Conservation (phyloP, 2,888 invertebrate genomes). For the Meloe dianella region DNA sequence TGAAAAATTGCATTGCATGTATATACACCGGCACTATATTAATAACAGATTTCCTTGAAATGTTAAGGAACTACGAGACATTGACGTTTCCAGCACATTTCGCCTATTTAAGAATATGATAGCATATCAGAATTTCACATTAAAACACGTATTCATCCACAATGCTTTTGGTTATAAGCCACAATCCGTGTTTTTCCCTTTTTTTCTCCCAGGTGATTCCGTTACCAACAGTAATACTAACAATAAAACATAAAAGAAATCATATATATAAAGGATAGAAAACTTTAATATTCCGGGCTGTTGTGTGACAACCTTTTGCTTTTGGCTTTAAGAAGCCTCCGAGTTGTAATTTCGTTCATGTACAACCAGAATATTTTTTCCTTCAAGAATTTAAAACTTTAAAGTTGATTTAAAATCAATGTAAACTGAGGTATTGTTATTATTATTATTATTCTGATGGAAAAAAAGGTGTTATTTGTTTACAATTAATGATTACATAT, state of each 20-base stretch:
- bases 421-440: too few relatives aligned
- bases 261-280: background rate
- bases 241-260: slow-evolving; percentile 12
- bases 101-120: background rate
- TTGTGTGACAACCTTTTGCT: slow-evolving; percentile 1
- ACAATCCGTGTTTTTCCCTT: background rate
- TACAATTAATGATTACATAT: too few relatives aligned
- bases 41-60: slow-evolving; percentile 18
- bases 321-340: background rate
- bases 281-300: background rate
- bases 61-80: slow-evolving; percentile 13
- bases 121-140: background rate
- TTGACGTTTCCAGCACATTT: slow-evolving; percentile 20
- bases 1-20: slow-evolving; percentile 20
- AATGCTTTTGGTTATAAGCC: background rate
- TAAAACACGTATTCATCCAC: background rate
- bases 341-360: background rate
- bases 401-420: background rate
- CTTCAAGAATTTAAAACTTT: background rate
- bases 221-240: background rate
- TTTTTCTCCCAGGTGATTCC: background rate
- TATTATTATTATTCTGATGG: background rate
- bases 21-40: slow-evolving; percentile 18
- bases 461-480: background rate
- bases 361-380: background rate